Evolutionary conservation across 2,113 vertebrate species (phyloP).

Genomic region (Gobiocypris rarus): DNA sequence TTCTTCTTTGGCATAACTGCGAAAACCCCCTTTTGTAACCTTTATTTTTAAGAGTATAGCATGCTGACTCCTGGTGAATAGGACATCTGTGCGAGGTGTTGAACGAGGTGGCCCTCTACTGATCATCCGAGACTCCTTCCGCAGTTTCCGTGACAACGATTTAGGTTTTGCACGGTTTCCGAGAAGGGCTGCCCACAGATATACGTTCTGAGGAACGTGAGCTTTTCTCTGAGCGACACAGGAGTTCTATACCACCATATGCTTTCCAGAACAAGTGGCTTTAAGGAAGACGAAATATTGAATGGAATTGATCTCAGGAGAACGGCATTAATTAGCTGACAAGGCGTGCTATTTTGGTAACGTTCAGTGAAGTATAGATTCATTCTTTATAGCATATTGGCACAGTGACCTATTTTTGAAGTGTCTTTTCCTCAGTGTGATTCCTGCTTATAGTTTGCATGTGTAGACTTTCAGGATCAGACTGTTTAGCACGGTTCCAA

Average conservation of each 20-base stretch:
- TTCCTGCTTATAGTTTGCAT: neutral
- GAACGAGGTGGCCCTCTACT: conserved; percentile 8
- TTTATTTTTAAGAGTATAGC: neutral
- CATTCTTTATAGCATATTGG: conserved; percentile 33
- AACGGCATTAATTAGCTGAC: conserved; percentile 58
- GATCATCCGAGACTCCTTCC: conserved; percentile 7
- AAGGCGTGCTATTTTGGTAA: conserved; percentile 24
- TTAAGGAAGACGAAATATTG: neutral
- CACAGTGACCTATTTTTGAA: conserved; percentile 57
- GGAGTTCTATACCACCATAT: neutral
- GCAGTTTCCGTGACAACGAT: conserved; percentile 19
- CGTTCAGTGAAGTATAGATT: conserved; percentile 10
- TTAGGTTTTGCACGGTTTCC: neutral
- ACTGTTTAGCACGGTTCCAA: neutral
- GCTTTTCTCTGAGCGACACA: neutral
- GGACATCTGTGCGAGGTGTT: neutral
- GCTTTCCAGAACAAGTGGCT: neutral
- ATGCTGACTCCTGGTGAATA: neutral
- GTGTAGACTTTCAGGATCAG: neutral
- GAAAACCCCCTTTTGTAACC: neutral
- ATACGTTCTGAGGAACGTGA: neutral
- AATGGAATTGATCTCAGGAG: conserved; percentile 7
- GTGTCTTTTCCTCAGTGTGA: conserved; percentile 9
- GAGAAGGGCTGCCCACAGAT: conserved; percentile 2
- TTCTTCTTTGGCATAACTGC: neutral